Evolutionary conservation across 2,797 vertebrate species (phyloP), one percentile per base, ranked within the genome.

Genomic region (Artibeus jamaicensis): DNA sequence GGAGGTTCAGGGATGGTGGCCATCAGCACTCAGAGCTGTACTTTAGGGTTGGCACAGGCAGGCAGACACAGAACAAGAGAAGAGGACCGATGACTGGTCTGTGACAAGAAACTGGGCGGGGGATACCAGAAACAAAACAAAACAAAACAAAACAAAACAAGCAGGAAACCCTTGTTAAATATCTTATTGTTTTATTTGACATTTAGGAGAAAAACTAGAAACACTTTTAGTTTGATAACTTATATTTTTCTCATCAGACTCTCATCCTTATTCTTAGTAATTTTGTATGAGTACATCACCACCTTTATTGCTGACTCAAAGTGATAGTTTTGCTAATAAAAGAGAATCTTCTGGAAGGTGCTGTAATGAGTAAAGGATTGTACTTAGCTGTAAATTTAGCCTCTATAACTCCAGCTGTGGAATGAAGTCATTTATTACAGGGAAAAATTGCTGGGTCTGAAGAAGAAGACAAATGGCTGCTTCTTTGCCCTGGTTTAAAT

Each of bases 261-360:
- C 34, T 90, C 29, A 48, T 50, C 34, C 37, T 79, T 67, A 26
- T 62, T 96, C 46, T 93, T 92, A 68, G 57, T 73, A 46, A 65
- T 89, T 95, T 70, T 71, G 50, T 59, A 62, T 89, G 78, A 93
- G 78, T 74, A 83, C n/a, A 92, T 91, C 34, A 53, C 46, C 50
- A 53, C 37, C 74, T 94, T 95, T 89, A 86, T 44, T 86, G 89
- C 89, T 90, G 96, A 96, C 81, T 93, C 85, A 70, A 70, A 94
- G 88, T 57, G 55, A 71, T 94, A 89, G 84, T 93, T 96, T 97
- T 92, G 86, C 93, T 97, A 95, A 96, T 95, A 96, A 88, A 94
- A 93, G 86, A 57, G 53, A 96, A 79, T 86, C 46, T 44, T 96
- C 65, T 76, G 78, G 94, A 92, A 96, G 89, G n/a, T 59, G 79